Base-by-base conservation (phyloP, 1,140 invertebrate genomes). In the Drosophila kurseongensis region DNA sequence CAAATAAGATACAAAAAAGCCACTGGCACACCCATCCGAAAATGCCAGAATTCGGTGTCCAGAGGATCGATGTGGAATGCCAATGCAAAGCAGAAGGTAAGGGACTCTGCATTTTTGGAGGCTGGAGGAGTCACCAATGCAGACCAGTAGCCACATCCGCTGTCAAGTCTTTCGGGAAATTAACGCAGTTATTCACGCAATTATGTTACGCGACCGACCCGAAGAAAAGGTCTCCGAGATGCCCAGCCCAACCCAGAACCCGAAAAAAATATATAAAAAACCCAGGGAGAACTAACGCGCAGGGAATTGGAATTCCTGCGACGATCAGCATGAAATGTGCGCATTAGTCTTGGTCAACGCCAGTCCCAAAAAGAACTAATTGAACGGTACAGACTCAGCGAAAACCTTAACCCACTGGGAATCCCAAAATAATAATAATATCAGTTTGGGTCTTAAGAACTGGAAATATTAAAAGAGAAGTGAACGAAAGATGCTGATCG, bases 181-280 rank as follows among this genome's bases (percentile, higher is more conserved):
- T 83, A 89, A 83, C 84, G 85, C 80, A 88, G 80, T 88, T 89
- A 84, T 89, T 89, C 80, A 88, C 79, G 58, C 79, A 88, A 75
- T 59, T 76, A 71, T 69, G 52, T 58, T 71, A 71, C 65, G 65
- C 67, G 52, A 57, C 27, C 62, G 44, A 59, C 18, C 29, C 40
- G 23, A 52, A 62, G 66, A 73, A 73, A 61, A 40, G 69, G 65
- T 69, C 65, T 57, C 51, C 10, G 40, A 52, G 1, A 18, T 29
- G 45, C n/a, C 45, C 38, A 14, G 47, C 69, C 67, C 47, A 72
- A 12, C 67, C 45, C 63, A 58, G 45, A 27, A 5, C 9, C 35
- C 27, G 13, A 41, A 40, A 45, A 50, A 50, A 9, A 12, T 10
- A 50, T 5, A 18, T 3, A 68, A 50, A 9, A 51, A 51, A 51